Conservation (phyloP, 2,113 vertebrate species). For the Tragelaphus imberbis region DNA sequence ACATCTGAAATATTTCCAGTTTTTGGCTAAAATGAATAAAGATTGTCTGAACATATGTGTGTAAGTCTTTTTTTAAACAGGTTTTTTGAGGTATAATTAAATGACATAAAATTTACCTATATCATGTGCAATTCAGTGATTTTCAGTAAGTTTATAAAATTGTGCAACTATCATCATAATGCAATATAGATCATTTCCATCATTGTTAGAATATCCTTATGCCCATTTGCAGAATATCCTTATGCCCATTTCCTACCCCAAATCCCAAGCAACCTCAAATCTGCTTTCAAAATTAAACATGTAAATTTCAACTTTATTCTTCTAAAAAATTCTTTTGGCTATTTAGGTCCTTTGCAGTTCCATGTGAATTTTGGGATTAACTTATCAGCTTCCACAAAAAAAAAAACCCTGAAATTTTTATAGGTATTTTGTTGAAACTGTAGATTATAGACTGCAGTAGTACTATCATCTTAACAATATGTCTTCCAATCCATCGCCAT, state of each 20-base stretch:
- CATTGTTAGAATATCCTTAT: neutral
- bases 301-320: neutral
- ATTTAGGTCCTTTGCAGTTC: neutral
- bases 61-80: neutral
- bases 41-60: neutral
- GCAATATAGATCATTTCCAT: neutral
- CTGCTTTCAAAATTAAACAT: constrained; percentile 17
- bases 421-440: neutral
- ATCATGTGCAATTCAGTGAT: neutral
- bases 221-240: neutral
- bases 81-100: neutral
- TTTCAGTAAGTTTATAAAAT: neutral
- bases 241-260: neutral
- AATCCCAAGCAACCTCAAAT: neutral
- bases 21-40: neutral
- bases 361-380: neutral
- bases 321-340: neutral
- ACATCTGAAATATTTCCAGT: neutral
- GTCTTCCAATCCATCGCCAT: neutral
- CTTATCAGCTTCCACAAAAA: neutral
- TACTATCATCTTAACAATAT: neutral
- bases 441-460: neutral
- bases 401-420: neutral
- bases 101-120: neutral
- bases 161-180: neutral